phyloP scores from a whole-genome alignment of 2,113 vertebrate genomes.

The Hystrix cristata region DNA sequence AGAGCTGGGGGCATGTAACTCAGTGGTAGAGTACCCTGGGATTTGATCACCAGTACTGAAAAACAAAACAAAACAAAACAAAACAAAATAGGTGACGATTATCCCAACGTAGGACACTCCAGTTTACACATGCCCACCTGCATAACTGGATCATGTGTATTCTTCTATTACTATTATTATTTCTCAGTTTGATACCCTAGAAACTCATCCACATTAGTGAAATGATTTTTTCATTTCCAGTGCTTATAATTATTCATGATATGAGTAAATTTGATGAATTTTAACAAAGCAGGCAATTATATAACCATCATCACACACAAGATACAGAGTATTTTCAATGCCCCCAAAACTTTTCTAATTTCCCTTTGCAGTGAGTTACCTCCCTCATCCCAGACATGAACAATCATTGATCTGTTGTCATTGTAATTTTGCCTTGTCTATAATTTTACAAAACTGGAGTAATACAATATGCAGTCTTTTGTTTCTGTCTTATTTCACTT shows the following conservation, averaged over 20 bases:
- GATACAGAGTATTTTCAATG: background rate
- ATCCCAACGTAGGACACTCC: background rate
- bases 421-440: background rate
- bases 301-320: background rate
- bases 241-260: background rate
- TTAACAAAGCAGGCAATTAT: conserved; percentile 5
- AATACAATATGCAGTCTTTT: background rate
- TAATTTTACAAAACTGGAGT: background rate
- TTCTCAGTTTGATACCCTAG: background rate
- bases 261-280: background rate
- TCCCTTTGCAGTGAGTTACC: background rate
- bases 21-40: background rate
- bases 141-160: background rate
- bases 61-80: background rate
- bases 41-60: background rate
- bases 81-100: background rate
- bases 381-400: background rate
- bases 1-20: background rate
- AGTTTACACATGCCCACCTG: background rate
- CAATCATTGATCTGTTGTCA: background rate
- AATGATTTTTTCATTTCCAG: background rate
- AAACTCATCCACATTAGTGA: background rate
- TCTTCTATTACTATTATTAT: background rate
- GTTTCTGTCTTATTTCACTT: background rate
- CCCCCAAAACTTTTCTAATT: background rate